Percentiles rank a stretch among this genome's conserved stretches.
Conservation (phyloP, 2,113 vertebrate species). For the Rhadina sibilatrix region DNA sequence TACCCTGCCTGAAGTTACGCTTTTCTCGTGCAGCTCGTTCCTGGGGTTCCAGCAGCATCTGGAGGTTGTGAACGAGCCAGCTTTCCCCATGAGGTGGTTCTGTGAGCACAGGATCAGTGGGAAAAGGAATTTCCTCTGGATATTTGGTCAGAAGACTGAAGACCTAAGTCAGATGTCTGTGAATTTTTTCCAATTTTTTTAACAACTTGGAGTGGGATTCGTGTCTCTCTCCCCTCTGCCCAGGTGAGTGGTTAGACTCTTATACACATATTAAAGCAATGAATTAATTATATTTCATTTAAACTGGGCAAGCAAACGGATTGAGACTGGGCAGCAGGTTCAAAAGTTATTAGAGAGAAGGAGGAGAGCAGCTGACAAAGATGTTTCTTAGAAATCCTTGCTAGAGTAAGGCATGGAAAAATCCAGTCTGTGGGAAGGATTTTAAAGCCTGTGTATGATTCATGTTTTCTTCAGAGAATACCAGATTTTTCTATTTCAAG, state of each 20-base stretch:
- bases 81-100: not conserved
- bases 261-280: not conserved
- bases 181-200: not conserved
- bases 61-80: not conserved
- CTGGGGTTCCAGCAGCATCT: not conserved
- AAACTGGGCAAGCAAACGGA: not conserved
- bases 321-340: not conserved
- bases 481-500: slow-evolving; percentile 51
- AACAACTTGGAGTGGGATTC: not conserved
- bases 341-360: not conserved
- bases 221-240: not conserved
- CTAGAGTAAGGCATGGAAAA: slow-evolving; percentile 16
- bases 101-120: not conserved
- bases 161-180: not conserved
- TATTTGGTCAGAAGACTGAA: not conserved
- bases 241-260: not conserved
- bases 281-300: not conserved
- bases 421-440: slow-evolving; percentile 32
- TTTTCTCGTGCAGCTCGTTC: not conserved
- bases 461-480: slow-evolving; percentile 37
- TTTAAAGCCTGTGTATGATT: slow-evolving; percentile 1
- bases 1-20: not conserved
- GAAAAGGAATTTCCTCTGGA: not conserved
- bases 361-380: not conserved
- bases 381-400: slow-evolving; percentile 18